Conservation (phyloP, 2,113 vertebrate species). For the Sebastes schlegelii region DNA sequence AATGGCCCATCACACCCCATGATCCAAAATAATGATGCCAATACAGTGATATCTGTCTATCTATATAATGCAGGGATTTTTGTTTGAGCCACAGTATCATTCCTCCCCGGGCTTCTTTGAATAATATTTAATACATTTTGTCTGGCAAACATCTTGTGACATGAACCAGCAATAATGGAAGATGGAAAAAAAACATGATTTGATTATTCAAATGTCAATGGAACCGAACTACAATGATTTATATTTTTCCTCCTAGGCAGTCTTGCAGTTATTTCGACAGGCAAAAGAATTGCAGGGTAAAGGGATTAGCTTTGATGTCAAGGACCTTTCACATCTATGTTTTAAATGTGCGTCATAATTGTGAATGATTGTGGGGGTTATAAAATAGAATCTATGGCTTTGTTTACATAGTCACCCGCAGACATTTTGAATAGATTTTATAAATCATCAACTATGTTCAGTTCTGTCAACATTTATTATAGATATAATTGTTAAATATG, state of each 20-base stretch:
- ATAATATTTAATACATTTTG: no score
- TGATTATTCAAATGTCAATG: constrained; percentile 38
- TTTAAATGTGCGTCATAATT: neutral
- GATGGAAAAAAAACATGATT: constrained; percentile 17
- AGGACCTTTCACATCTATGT: constrained; percentile 7
- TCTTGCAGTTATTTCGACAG: constrained; percentile 19
- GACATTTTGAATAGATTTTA: neutral
- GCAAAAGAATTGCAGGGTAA: neutral
- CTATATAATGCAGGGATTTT: neutral
- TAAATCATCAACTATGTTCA: neutral
- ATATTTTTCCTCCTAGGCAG: neutral
- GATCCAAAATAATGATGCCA: constrained; percentile 63
- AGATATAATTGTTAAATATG: neutral
- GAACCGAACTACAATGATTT: constrained; percentile 11
- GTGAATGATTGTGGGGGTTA: neutral
- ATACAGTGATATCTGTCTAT: constrained; percentile 36
- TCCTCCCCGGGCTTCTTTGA: constrained; percentile 10
- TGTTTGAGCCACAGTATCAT: constrained; percentile 22
- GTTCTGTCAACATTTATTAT: neutral
- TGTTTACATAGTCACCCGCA: neutral
- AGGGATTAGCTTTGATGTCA: neutral
- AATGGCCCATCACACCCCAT: constrained; percentile 49
- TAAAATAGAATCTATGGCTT: neutral
- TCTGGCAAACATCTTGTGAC: constrained; percentile 39
- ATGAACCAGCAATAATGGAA: constrained; percentile 28